A percentile compares a stretch with the other conserved stretches of the same genome.
Evolutionary conservation across 2,113 vertebrate genomes (phyloP).

Genomic region (Ptyas mucosa): DNA sequence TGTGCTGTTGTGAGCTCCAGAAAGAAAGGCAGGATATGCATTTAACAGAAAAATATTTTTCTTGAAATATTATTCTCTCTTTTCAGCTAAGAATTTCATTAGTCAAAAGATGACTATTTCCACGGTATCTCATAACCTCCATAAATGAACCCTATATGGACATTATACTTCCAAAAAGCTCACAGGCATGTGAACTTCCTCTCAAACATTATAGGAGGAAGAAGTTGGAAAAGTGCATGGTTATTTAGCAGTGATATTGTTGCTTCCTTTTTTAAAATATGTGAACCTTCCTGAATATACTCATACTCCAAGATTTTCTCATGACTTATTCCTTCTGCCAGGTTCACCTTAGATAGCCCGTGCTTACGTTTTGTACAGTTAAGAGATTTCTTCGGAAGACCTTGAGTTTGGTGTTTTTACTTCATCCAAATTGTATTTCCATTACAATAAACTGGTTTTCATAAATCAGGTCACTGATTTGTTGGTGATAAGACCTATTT

Average conservation of each 20-base stretch:
- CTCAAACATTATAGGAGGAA: background rate
- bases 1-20: background rate
- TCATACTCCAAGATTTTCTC: background rate
- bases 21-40: background rate
- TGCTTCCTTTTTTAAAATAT: background rate
- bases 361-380: background rate
- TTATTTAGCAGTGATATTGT: background rate
- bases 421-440: constrained; percentile 12
- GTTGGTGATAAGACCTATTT: constrained; percentile 29
- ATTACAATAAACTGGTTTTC: constrained; percentile 17
- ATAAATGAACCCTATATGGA: background rate
- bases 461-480: constrained; percentile 18
- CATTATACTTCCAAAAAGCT: background rate
- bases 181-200: background rate
- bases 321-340: background rate
- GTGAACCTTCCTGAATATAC: background rate
- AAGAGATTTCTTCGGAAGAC: background rate
- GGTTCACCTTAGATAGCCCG: background rate
- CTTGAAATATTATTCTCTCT: background rate
- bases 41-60: background rate
- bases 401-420: constrained; percentile 14
- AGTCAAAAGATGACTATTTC: background rate
- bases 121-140: background rate
- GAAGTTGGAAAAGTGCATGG: background rate
- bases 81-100: background rate